These are phyloP conservation scores for Pogonus chalceus DNA, from an alignment of 1,140 invertebrate genomes.

Conservation along the genomic window DNA sequence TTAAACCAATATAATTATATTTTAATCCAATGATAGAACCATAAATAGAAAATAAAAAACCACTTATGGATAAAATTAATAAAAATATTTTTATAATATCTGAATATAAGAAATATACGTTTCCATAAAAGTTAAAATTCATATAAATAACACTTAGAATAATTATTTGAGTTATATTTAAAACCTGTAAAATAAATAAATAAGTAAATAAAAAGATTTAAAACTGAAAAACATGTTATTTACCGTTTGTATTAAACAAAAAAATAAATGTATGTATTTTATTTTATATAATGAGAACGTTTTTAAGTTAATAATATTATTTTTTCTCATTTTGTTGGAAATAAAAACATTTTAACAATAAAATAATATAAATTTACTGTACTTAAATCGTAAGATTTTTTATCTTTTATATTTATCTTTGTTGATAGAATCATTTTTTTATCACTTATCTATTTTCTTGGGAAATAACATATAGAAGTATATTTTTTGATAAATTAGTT, in stretches of 20 bases:
- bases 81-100: background rate
- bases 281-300: no score
- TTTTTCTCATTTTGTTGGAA: no score
- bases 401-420: no score
- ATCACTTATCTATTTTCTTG: no score
- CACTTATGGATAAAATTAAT: background rate
- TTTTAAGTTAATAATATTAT: no score
- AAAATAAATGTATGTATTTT: background rate
- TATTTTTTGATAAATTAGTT: conserved; percentile 2
- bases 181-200: conserved; percentile 2
- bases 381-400: no score
- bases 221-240: background rate
- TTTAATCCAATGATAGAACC: background rate
- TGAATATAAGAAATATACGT: background rate
- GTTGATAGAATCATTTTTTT: no score
- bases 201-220: background rate
- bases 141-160: background rate
- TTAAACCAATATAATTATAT: background rate
- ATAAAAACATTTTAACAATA: no score
- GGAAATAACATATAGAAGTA: no score
- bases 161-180: background rate
- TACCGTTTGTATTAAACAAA: background rate
- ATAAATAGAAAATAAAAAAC: background rate
- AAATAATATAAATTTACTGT: no score
- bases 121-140: background rate